Conservation (phyloP, 2,797 vertebrate species). For the Clangula hyemalis region DNA sequence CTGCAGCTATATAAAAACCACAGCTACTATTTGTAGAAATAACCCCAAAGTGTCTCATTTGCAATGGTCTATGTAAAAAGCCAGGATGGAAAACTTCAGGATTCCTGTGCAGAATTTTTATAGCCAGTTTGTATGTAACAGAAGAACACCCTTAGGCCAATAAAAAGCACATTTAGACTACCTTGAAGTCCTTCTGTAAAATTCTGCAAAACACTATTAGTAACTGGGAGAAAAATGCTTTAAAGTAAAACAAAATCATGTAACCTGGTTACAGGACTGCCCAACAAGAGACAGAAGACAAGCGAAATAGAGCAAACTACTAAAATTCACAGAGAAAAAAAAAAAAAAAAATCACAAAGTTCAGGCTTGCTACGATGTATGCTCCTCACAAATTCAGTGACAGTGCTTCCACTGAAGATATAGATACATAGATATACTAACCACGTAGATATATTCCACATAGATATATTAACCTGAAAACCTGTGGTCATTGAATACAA, state of each 20-base stretch:
- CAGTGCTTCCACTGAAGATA: background rate
- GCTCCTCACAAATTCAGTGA: background rate
- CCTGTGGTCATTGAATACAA: background rate
- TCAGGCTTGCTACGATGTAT: accelerated
- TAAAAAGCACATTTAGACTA: background rate
- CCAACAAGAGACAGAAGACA: background rate
- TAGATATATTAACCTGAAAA: background rate
- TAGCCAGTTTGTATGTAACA: background rate
- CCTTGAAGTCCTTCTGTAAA: background rate
- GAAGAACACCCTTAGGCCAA: background rate
- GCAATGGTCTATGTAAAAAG: background rate
- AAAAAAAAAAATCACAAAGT: background rate
- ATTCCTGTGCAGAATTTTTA: background rate
- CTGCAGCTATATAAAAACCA: background rate
- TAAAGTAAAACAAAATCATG: background rate
- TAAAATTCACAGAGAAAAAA: background rate
- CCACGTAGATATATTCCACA: background rate
- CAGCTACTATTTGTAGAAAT: background rate
- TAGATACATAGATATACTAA: background rate
- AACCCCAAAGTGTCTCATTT: background rate
- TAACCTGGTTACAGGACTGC: background rate
- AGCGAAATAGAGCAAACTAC: background rate
- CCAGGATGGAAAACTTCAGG: background rate
- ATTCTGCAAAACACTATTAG: background rate
- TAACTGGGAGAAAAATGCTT: background rate